Base-by-base conservation (phyloP, 2,797 vertebrate species). In the Amphiprion clarkii region DNA sequence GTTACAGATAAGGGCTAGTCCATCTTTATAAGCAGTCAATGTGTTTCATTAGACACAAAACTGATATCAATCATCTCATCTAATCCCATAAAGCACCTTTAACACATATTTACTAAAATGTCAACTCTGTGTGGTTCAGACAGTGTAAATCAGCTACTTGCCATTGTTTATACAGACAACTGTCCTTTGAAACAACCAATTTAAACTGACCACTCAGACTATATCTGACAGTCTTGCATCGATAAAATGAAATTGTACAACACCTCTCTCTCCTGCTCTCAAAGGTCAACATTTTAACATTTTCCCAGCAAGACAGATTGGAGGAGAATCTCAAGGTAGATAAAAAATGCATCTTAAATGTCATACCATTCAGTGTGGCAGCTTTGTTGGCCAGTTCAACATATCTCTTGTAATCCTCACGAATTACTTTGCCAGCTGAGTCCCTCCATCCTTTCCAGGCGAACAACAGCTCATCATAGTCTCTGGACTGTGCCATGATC, bases 371-470 rank as follows among this genome's bases (percentile, higher is more conserved):
- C 70, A 97, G 95, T 27, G 2, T 8, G 0, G 98, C 98, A 12
- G 97, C 98, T 88, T 96, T 94, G 94, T 99, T 99, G 92, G 96
- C 96, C 67, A 99, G 92, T 39, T 96, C 91, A 66, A 99, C 98
- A 0, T 99, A 99, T 95, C 93, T 92, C 58, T 94, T 93, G 91
- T 95, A 99, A 68, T 87, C 83, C 14, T 64, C 62, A 36, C 96
- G 96, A 54, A 99, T 93, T 25, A 91, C 74, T 89, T 95, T 96
- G 60, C 98, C 98, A 7, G 96, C 96, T 31, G 90, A 89, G 44
- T 99, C 96, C 57, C 97, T 88, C 98, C 98, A 99, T 78, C 95
- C 95, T 89, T 97, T 95, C 98, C 98, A 99, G 6, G 88, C 96
- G 46, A 98, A 98, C 14, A 98, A 77, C 46, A 99, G 93, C 51